Percentiles rank a stretch among this genome's conserved stretches.
Evolutionary conservation across 2,888 invertebrate genomes (phyloP).

Genomic region (Oxyscelio sp.): DNA sequence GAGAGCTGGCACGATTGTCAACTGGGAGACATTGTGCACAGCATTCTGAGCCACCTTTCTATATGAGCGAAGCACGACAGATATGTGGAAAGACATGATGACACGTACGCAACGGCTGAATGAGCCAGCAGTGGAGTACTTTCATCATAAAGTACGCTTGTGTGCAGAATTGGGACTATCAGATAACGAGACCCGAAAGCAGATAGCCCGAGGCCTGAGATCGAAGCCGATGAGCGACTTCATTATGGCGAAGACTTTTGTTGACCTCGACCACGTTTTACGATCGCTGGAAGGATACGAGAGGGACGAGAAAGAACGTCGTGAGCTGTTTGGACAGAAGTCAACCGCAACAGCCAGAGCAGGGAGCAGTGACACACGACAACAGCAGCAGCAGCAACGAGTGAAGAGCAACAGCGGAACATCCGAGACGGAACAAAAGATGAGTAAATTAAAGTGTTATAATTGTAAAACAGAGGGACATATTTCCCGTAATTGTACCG

Average conservation of each 20-base stretch:
- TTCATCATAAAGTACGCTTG: not conserved
- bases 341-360: too few relatives aligned
- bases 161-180: not conserved
- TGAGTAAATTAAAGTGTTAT: too few relatives aligned
- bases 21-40: not conserved
- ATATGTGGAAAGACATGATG: not conserved
- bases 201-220: not conserved
- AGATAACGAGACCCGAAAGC: not conserved
- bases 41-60: conserved; percentile 4
- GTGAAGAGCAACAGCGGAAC: too few relatives aligned
- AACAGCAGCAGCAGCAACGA: too few relatives aligned
- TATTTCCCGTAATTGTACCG: not conserved
- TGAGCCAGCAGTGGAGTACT: not conserved
- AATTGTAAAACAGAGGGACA: not conserved
- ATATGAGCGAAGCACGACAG: not conserved
- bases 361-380: too few relatives aligned
- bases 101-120: not conserved
- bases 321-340: too few relatives aligned
- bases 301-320: not conserved
- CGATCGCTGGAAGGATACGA: conserved; percentile 14
- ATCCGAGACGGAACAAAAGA: too few relatives aligned
- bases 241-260: conserved; percentile 5
- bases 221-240: conserved; percentile 24
- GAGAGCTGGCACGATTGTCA: not conserved
- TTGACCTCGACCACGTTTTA: conserved; percentile 17